phyloP scores from a whole-genome alignment of 1,140 invertebrate genomes.

The Watersipora subatra region DNA sequence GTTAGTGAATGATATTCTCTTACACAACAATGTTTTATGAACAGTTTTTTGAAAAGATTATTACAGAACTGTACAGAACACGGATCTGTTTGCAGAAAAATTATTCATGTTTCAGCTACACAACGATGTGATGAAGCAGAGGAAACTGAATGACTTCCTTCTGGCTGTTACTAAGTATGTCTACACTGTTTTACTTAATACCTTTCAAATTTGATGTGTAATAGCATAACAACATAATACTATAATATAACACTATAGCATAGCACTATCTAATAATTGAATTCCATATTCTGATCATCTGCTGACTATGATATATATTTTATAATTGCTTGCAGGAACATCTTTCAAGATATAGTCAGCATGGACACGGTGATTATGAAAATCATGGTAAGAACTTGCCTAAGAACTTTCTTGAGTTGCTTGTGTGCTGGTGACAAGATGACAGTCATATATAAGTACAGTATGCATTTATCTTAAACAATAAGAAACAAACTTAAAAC shows the following conservation, averaged over 20 bases:
- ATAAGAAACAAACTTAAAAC: neutral
- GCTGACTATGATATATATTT: no score
- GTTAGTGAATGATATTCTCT: no score
- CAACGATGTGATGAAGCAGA: slow-evolving; percentile 50
- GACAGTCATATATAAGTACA: neutral
- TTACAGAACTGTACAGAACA: no score
- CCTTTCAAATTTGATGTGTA: no score
- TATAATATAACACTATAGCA: no score
- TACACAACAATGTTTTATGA: no score
- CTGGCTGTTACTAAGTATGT: slow-evolving; percentile 58
- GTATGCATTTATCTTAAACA: neutral
- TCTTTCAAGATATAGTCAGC: slow-evolving; percentile 65
- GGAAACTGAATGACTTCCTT: slow-evolving; percentile 56
- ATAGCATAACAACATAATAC: no score
- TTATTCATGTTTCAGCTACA: slow-evolving; percentile 45
- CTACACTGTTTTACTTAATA: neutral
- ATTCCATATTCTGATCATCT: no score
- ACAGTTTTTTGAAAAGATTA: no score
- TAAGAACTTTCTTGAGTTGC: neutral
- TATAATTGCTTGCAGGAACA: slow-evolving; percentile 41
- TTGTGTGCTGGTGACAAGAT: neutral
- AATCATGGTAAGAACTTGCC: slow-evolving; percentile 57
- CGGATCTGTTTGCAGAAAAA: no score
- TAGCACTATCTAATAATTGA: no score
- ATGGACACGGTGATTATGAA: slow-evolving; percentile 68